Percentiles rank a stretch among this genome's conserved stretches.
Conservation (phyloP, 2,888 invertebrate species). For the Rhabditoides inermis region DNA sequence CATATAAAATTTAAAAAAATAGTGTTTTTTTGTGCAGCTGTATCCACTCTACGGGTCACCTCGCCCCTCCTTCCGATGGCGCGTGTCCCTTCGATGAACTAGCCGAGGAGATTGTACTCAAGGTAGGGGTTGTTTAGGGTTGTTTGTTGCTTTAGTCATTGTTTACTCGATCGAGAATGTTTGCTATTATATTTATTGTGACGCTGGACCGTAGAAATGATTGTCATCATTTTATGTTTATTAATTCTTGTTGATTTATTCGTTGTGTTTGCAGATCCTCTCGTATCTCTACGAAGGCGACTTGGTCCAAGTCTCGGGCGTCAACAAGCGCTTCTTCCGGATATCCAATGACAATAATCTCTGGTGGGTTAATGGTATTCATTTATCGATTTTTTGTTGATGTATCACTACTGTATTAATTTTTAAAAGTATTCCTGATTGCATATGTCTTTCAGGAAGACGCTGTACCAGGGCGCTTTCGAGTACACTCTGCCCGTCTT, state of each 20-base stretch:
- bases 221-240: conserved; percentile 1
- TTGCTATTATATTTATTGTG: conserved; percentile 3
- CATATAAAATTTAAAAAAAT: too few species aligned
- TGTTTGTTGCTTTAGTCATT: neutral
- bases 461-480: conserved; percentile 85
- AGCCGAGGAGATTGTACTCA: conserved; percentile 37
- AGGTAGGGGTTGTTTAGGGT: conserved; percentile 15
- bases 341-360: conserved; percentile 79
- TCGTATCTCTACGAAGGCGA: conserved; percentile 90
- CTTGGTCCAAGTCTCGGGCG: conserved; percentile 82
- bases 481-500: conserved; percentile 91
- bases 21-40: too few species aligned
- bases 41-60: too few species aligned
- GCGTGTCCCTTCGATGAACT: conserved; percentile 22
- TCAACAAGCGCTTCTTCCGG: conserved; percentile 86
- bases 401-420: neutral
- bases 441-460: conserved; percentile 66
- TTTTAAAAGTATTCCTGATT: neutral
- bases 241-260: neutral
- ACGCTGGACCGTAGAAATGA: neutral
- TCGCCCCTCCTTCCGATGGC: conserved; percentile 10
- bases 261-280: conserved; percentile 63
- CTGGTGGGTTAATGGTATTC: conserved; percentile 63
- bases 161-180: neutral
- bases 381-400: neutral